These are phyloP conservation scores for Temnothorax rugatulus DNA, from an alignment of 2,888 invertebrate species.

Conservation along the genomic window DNA sequence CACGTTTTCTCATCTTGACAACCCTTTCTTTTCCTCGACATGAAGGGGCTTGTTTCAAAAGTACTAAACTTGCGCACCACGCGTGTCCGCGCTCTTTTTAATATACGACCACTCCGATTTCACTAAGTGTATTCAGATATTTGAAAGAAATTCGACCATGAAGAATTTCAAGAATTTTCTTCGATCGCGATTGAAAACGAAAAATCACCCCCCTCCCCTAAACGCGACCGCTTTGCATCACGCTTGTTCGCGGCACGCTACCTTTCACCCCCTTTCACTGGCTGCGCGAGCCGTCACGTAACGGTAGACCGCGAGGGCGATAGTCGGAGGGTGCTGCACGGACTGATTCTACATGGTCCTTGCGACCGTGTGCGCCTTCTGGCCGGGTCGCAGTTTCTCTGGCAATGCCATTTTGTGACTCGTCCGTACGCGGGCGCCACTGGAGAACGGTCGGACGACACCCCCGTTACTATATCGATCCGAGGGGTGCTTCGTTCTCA, in stretches of 20 bases:
- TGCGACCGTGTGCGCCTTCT: slow-evolving; percentile 60
- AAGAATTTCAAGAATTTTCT: neutral
- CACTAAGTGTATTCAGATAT: neutral
- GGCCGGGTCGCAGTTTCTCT: slow-evolving; percentile 71
- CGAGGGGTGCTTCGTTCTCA: slow-evolving; percentile 64
- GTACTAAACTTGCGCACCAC: neutral
- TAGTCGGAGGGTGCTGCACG: slow-evolving; percentile 69
- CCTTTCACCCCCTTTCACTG: slow-evolving; percentile 27
- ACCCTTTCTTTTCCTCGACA: slow-evolving; percentile 15
- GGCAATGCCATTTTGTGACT: slow-evolving; percentile 72
- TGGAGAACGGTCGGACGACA: slow-evolving; percentile 77
- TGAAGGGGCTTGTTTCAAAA: neutral
- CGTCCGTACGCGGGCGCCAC: slow-evolving; percentile 81
- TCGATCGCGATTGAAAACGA: neutral
- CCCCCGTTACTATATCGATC: slow-evolving; percentile 84
- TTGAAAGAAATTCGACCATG: neutral
- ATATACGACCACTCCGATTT: neutral
- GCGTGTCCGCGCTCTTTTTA: neutral
- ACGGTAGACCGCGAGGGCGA: slow-evolving; percentile 44
- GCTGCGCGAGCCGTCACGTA: slow-evolving; percentile 19
- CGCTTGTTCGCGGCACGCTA: slow-evolving; percentile 27
- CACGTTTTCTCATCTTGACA: slow-evolving; percentile 18
- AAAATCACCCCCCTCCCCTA: neutral
- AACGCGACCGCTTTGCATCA: neutral
- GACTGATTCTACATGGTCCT: slow-evolving; percentile 66